These are phyloP conservation scores for Pelusios castaneus DNA, from an alignment of 2,113 vertebrate genomes.

Conservation along the genomic window DNA sequence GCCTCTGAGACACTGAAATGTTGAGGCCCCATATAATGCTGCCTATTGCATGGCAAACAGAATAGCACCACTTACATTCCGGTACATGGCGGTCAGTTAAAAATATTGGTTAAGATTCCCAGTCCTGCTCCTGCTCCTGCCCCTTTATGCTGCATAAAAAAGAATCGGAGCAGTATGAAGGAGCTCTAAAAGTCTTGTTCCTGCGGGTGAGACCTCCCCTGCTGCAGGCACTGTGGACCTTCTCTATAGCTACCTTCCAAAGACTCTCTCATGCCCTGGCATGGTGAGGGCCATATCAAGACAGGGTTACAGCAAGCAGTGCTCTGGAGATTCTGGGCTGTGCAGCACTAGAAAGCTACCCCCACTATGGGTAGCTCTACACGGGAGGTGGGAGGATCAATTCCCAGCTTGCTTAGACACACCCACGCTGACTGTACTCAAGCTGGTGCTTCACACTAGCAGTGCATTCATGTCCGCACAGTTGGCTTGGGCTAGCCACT, in stretches of 20 bases:
- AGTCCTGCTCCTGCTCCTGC: not conserved
- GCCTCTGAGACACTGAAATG: no score
- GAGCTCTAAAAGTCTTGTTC: not conserved
- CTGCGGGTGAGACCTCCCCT: not conserved
- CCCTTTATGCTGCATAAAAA: not conserved
- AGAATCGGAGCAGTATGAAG: not conserved
- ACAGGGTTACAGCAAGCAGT: not conserved
- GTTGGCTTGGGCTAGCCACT: no score
- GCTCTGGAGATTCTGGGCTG: not conserved
- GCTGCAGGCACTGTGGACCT: not conserved
- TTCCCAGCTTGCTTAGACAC: no score
- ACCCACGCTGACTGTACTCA: no score
- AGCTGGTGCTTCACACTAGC: no score
- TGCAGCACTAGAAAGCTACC: not conserved
- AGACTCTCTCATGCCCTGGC: not conserved
- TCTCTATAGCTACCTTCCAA: not conserved
- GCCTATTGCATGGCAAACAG: no score
- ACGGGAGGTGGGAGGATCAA: no score
- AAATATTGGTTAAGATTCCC: no score
- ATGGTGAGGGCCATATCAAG: not conserved
- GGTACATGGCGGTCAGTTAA: no score
- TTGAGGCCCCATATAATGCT: not conserved
- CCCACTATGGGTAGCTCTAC: no score
- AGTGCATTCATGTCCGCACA: no score
- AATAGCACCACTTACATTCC: no score